phyloP scores from a whole-genome alignment of 1,140 invertebrate genomes.

The Zophobas morio region DNA sequence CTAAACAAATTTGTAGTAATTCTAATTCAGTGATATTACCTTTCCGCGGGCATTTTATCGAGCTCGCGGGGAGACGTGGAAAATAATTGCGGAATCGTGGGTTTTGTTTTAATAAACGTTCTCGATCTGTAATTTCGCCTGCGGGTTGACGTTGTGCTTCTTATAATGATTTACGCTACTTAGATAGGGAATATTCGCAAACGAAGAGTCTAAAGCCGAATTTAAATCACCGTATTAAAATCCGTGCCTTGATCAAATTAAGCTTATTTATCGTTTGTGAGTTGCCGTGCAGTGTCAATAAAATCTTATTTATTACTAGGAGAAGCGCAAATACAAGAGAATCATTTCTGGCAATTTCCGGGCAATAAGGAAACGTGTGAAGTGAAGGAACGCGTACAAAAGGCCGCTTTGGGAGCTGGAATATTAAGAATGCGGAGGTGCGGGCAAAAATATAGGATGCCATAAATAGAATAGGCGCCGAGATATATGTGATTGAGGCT shows the following conservation, averaged over 20 bases:
- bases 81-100: constrained; percentile 3
- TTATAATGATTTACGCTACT: constrained; percentile 38
- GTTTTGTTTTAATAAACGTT: constrained; percentile 31
- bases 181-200: constrained; percentile 39
- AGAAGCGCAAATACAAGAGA: constrained; percentile 49
- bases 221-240: constrained; percentile 49
- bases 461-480: constrained; percentile 60
- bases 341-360: constrained; percentile 54
- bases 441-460: constrained; percentile 54
- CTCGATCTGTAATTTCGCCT: constrained; percentile 36
- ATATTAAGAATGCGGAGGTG: constrained; percentile 57
- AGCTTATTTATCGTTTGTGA: constrained; percentile 47
- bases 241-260: constrained; percentile 47
- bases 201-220: constrained; percentile 42
- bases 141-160: constrained; percentile 32
- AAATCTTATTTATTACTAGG: constrained; percentile 55
- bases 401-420: constrained; percentile 52
- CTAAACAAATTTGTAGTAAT: no score
- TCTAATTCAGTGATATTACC: no score
- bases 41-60: no score
- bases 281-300: constrained; percentile 41
- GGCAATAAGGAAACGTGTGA: constrained; percentile 52
- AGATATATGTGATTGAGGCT: constrained; percentile 61
- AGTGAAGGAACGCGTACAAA: constrained; percentile 53
- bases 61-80: background rate